Base-by-base conservation (phyloP, 2,797 vertebrate genomes). In the Erpetoichthys calabaricus region DNA sequence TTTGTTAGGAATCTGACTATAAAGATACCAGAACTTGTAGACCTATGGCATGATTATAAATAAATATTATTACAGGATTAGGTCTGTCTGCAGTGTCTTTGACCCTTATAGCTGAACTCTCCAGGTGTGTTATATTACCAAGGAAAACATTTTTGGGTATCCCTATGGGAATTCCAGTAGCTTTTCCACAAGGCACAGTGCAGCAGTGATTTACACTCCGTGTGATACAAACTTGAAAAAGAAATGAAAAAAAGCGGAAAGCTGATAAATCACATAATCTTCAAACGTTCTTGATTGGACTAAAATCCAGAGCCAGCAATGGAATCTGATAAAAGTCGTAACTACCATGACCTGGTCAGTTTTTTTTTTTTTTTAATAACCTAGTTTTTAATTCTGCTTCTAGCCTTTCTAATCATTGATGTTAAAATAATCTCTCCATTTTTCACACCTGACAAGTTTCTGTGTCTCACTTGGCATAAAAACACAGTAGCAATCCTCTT, bases 91-190 rank as follows among this genome's bases (percentile, higher is more conserved):
- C 45, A 57, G 10, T 25, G 53, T 8, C 8, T 5, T 54, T 59
- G 51, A 59, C 51, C 51, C 44, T 8, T 50, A n/a, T 10, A 58
- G 45, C 44, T 6, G 51, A 58, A 41, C 53, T 49, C 44, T 42
- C 42, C 61, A 58, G 57, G 61, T 62, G 57, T 9, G n/a, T 58
- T 56, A 41, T 53, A 45, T 62, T 58, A 62, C 61, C 45, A 9
- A 44, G 8, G 53, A 46, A 41, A 59, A 46, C 45, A 25, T 62
- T 44, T 45, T 6, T 25, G 47, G n/a, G 43, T 6, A 44, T 47
- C 53, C 53, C 49, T 47, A 45, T 51, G 61, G 61, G 61, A 62
- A 50, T 56, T 62, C 61, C 53, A 55, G 61, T 58, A 62, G 61
- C 55, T 61, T 51, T 7, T 52, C 42, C 49, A 10, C 45, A 8